Evolutionary conservation across 1,140 invertebrate genomes (phyloP), one percentile per base, ranked within the genome.

Genomic region (Ceratina australensis): DNA sequence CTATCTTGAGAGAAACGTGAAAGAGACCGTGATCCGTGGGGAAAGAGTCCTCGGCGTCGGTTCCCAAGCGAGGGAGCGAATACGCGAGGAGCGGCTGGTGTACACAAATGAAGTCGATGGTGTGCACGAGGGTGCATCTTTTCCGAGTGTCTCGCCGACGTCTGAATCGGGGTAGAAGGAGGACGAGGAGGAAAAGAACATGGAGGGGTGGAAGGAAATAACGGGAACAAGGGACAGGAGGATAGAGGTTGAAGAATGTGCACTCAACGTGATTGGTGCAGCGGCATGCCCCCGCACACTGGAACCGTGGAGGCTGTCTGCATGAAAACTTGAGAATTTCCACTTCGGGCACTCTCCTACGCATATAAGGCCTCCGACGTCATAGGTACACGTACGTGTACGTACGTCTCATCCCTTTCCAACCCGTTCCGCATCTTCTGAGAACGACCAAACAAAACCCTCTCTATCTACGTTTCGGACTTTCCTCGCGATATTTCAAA

Each of bases 231-330:
- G 76, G 47, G 59, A 68, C 64, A 50, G 80, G 22, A 65, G 67
- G 84, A 77, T 59, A 64, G 33, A 42, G 82, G 84, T 90, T 90
- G 87, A 91, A 90, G 86, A 88, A 89, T 90, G 87, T 91, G 89
- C 90, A 91, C 90, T 91, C 88, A 89, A 82, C 79, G 88, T 91
- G 90, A 91, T 91, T 91, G 90, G 89, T 88, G 85, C 87, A 72
- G 59, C 72, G 56, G 60, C 61, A 49, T 69, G 71, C 56, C 61
- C 22, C 8, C 28, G 59, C 78, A 84, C 72, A 78, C 72, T 72
- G 52, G 33, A 33, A 33, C 33, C 33, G 7, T 33, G 33, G 66
- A 61, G 63, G 72, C 64, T 78, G 82, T 82, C 76, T 81, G 74
- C 78, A 81, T 76, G 86, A 85, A 80, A 86, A 86, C 84, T 83